Percentiles rank a stretch among this genome's conserved stretches.
Conservation (phyloP, 2,888 invertebrate species). For the Gymnosoma rotundatum region DNA sequence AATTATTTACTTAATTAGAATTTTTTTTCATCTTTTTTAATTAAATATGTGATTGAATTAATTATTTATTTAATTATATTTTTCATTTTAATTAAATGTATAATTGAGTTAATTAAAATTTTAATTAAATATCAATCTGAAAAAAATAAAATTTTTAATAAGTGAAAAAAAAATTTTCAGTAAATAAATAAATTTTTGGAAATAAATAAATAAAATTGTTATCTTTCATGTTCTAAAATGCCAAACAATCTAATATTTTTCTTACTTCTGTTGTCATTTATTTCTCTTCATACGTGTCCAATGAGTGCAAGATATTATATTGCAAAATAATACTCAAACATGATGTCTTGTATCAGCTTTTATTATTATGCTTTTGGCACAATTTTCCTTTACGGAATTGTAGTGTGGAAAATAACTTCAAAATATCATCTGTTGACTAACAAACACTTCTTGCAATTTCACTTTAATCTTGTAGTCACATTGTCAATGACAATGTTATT, state of each 20-base stretch:
- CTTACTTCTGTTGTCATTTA: background rate
- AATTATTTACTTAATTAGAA: no score
- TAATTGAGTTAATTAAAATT: no score
- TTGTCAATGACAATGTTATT: constrained; percentile 25
- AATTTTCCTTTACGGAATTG: constrained; percentile 12
- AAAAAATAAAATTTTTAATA: no score
- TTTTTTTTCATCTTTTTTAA: no score
- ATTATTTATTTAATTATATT: no score
- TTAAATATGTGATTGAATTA: no score
- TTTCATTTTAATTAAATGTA: no score
- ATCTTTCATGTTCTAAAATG: no score
- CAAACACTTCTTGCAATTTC: background rate
- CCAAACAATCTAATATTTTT: background rate
- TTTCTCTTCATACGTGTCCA: constrained; percentile 9
- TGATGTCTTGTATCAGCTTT: constrained; percentile 28
- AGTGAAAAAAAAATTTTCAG: no score
- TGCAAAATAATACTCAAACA: constrained; percentile 24
- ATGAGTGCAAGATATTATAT: constrained; percentile 8
- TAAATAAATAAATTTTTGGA: no score
- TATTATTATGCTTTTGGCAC: constrained; percentile 32
- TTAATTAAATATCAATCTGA: no score
- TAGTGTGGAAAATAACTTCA: background rate
- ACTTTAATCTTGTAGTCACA: constrained; percentile 19
- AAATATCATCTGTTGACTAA: constrained; percentile 1
- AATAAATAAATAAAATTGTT: background rate